Evolutionary conservation across 2,888 invertebrate species (phyloP), one percentile per base, ranked within the genome.

Genomic region (Drosophila cognata): DNA sequence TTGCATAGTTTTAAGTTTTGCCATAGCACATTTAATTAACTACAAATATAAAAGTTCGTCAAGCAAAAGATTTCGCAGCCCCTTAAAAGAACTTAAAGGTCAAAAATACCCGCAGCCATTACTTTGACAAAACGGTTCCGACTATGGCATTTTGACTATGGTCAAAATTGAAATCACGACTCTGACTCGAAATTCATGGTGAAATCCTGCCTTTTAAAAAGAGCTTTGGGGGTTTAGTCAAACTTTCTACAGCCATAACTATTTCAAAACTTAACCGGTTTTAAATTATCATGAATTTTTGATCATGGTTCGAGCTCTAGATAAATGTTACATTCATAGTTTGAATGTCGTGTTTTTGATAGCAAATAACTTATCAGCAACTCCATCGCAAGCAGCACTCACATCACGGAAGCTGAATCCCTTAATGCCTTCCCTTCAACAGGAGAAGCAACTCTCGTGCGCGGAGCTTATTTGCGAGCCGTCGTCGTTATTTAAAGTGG

Each of bases 401-500:
- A 36, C 31, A 11, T 48, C 28, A 38, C 13, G 38, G n/a, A 28
- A 38, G 8, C 41, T 10, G 38, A 29, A 10, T 41, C 29, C 11
- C 13, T n/a, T 35, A 50, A 36, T 18, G 53, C 28, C n/a, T 4
- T 21, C 11, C 10, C 4, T 29, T n/a, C 21, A 35, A 31, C 38
- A 41, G 43, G 51, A 36, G 41, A 66, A 60, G 67, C 11, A 50
- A n/a, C 36, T 31, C n/a, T 35, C 55, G 21, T 18, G 36, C 46
- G 59, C 38, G 43, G 5, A 33, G 68, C 36, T 63, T 59, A 28
- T 31, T 46, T 43, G 62, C 21, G 21, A 52, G 60, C 41, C 61
- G 59, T 72, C 58, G 67, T 59, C 62, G 46, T 82, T 77, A 77
- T 79, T 85, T 80, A 66, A 85, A 70, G 25, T 71, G 88, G 66